Base-by-base conservation (phyloP, 2,797 vertebrate species). In the Nannoperca obscura region DNA sequence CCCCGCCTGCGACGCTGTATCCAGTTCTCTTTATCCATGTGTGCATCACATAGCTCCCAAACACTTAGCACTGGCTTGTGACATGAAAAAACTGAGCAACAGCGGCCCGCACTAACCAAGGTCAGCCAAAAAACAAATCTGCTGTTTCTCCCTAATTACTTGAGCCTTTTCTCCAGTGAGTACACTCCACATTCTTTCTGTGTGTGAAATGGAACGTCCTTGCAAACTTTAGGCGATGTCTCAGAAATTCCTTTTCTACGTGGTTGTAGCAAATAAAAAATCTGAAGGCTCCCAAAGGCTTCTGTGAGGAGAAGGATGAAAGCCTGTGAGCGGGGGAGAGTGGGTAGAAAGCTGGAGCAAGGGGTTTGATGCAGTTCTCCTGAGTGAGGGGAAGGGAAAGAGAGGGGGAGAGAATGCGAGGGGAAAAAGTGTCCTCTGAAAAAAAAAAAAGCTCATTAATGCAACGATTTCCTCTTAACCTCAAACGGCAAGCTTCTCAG, bases 271-370 rank as follows among this genome's bases (percentile, higher is more conserved):
- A 91, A 92, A 93, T 86, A 91, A 82, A 87, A 83, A 89, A 88
- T 86, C 79, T 89, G 85, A 92, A 91, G 89, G 73, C 80, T 93
- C 89, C 90, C 88, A 88, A 91, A 91, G 92, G 90, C 85, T 88
- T 76, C 75, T 90, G 86, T 92, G 92, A 93, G 94, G 89, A 91
- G 82, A 85, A 90, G 90, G 92, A 94, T 94, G 91, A 95, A 95
- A 95, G 93, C 80, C 80, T 84, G 90, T 53, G 89, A 92, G 89
- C 66, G 61, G 73, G 61, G 73, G 83, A 90, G 89, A 92, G 88
- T 79, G 86, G 83, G 90, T 90, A 91, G 82, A 91, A 87, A 93
- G 87, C 79, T 55, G 80, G 89, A 90, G 88, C 81, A 81, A 88
- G 84, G 86, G 87, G 88, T 88, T 89, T 91, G 90, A 93, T 91